Conservation (phyloP, 1,140 invertebrate species). For the Chironomus striatipennis region DNA sequence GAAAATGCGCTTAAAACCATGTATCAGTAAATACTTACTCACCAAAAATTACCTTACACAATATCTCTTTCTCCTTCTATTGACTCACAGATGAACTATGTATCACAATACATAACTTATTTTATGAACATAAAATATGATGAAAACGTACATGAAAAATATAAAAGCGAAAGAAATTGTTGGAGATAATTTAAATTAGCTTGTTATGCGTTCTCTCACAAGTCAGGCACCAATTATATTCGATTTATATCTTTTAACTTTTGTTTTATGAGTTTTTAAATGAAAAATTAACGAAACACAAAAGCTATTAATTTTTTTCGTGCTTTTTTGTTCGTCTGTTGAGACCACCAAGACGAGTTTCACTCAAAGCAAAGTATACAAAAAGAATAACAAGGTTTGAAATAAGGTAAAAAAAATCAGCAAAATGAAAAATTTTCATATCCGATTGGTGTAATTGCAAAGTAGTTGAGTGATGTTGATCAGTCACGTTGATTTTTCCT, state of each 20-base stretch:
- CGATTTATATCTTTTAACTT: conserved; percentile 18
- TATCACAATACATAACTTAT: too few relatives aligned
- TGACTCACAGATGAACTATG: too few relatives aligned
- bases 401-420: background rate
- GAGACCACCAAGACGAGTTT: conserved; percentile 5
- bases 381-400: background rate
- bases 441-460: conserved; percentile 12
- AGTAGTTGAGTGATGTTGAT: background rate
- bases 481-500: background rate
- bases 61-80: too few relatives aligned
- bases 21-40: too few relatives aligned
- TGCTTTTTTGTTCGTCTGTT: background rate
- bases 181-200: conserved; percentile 20
- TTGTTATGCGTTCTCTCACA: conserved; percentile 22
- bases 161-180: too few relatives aligned
- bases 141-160: too few relatives aligned
- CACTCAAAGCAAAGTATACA: background rate
- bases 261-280: conserved; percentile 23
- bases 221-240: conserved; percentile 15
- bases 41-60: too few relatives aligned
- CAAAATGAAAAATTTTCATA: background rate
- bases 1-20: too few relatives aligned
- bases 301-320: conserved; percentile 23
- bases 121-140: too few relatives aligned
- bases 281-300: conserved; percentile 21